phyloP scores from a whole-genome alignment of 2,888 invertebrate genomes.

The Pediacus dermestoides region DNA sequence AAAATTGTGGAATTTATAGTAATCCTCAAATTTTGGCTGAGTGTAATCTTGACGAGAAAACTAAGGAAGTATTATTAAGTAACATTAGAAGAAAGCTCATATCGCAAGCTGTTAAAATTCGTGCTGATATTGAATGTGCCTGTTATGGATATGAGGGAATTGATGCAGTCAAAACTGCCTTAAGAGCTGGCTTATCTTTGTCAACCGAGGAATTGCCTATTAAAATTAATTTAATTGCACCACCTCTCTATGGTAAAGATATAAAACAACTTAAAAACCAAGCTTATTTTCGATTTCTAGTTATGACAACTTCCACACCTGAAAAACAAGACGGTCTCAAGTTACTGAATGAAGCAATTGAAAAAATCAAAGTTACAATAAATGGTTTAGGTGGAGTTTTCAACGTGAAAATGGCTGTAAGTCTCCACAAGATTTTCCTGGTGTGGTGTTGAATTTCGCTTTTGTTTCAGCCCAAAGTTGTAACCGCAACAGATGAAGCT shows the following conservation, averaged over 20 bases:
- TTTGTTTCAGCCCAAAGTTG: slow-evolving; percentile 74
- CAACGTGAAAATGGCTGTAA: slow-evolving; percentile 81
- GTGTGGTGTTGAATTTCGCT: slow-evolving; percentile 7
- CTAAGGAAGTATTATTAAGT: slow-evolving; percentile 85
- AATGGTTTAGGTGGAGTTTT: slow-evolving; percentile 84
- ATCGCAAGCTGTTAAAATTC: slow-evolving; percentile 94
- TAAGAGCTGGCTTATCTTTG: slow-evolving; percentile 83
- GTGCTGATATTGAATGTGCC: slow-evolving; percentile 89
- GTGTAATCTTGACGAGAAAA: slow-evolving; percentile 88
- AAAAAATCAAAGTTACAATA: slow-evolving; percentile 81
- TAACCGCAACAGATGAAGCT: slow-evolving; percentile 96
- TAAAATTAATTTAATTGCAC: slow-evolving; percentile 98
- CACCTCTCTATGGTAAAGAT: slow-evolving; percentile 79
- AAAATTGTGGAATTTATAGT: slow-evolving; percentile 51
- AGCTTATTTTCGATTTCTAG: slow-evolving; percentile 47
- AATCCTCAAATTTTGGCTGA: slow-evolving; percentile 94
- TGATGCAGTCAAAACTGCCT: slow-evolving; percentile 93
- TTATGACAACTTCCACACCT: slow-evolving; percentile 97
- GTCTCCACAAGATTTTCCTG: slow-evolving; percentile 17
- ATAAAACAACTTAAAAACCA: too few relatives aligned
- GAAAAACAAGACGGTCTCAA: slow-evolving; percentile 92
- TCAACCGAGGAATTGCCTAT: slow-evolving; percentile 94
- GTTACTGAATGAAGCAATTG: slow-evolving; percentile 84
- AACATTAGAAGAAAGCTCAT: slow-evolving; percentile 96
- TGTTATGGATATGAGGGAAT: slow-evolving; percentile 98